These are phyloP conservation scores for Nephrotoma flavescens DNA, from an alignment of 2,888 invertebrate species.

Conservation along the genomic window DNA sequence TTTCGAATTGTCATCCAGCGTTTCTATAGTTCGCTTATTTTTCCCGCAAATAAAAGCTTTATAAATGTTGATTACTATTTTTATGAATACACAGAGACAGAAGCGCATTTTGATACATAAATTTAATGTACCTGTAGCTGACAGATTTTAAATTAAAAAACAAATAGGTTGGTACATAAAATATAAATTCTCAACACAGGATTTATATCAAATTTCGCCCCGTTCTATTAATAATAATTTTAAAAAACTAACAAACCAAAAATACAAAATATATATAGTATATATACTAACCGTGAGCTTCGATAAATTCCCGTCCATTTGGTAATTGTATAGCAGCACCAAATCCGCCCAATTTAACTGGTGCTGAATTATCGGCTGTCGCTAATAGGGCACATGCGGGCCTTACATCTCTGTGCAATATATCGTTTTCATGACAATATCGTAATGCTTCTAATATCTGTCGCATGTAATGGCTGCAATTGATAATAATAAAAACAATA, in stretches of 20 bases:
- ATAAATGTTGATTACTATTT: not conserved
- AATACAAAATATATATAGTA: not conserved
- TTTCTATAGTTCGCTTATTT: not conserved
- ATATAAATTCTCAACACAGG: no score
- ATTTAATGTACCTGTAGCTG: not conserved
- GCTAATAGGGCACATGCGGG: constrained; percentile 94
- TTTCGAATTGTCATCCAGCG: not conserved
- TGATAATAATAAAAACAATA: constrained; percentile 9
- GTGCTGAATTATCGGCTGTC: constrained; percentile 94
- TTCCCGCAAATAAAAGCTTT: not conserved
- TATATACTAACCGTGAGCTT: constrained; percentile 35
- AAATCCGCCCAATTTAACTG: constrained; percentile 94
- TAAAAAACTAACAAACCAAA: not conserved
- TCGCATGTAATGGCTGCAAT: constrained; percentile 90
- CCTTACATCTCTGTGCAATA: constrained; percentile 93
- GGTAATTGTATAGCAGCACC: constrained; percentile 90
- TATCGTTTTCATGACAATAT: constrained; percentile 97
- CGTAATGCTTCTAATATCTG: constrained; percentile 93
- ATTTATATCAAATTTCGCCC: no score
- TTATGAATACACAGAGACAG: not conserved
- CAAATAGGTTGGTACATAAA: no score
- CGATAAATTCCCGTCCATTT: constrained; percentile 52
- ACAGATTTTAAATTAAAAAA: not conserved
- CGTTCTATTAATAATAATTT: no score
- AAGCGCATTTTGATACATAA: not conserved